phyloP scores from a whole-genome alignment of 2,797 vertebrate species.

The Galagoides demidoff region DNA sequence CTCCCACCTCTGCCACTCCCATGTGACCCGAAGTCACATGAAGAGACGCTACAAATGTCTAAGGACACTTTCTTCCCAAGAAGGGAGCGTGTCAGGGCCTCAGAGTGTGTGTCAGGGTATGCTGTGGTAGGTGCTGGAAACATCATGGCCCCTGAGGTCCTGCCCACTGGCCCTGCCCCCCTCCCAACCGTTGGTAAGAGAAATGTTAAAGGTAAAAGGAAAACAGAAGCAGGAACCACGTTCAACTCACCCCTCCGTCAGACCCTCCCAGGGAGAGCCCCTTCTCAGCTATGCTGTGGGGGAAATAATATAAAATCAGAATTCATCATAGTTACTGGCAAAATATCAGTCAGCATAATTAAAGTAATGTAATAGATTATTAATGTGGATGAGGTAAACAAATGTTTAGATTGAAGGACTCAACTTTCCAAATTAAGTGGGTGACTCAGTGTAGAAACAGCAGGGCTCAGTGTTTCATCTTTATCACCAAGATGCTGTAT shows the following conservation, averaged over 20 bases:
- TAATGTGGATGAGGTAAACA: not conserved
- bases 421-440: not conserved
- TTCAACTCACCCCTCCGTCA: constrained; percentile 94
- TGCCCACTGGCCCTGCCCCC: not conserved
- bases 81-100: not conserved
- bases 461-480: not conserved
- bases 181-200: not conserved
- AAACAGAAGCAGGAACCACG: constrained; percentile 70
- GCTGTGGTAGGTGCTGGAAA: not conserved
- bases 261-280: constrained; percentile 96
- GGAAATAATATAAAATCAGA: constrained; percentile 78
- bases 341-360: not conserved
- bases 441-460: not conserved
- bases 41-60: not conserved
- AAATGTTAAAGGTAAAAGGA: not conserved
- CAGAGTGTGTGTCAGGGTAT: not conserved
- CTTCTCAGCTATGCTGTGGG: constrained; percentile 94
- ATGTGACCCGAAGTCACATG: not conserved
- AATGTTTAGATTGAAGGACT: not conserved
- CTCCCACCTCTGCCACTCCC: not conserved
- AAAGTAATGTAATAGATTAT: accelerated
- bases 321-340: constrained; percentile 19
- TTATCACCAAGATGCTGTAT: too few relatives aligned
- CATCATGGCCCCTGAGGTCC: not conserved
- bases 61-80: not conserved